These are phyloP conservation scores for Chaenodraco wilsoni DNA, from an alignment of 2,797 vertebrate genomes.

Conservation along the genomic window DNA sequence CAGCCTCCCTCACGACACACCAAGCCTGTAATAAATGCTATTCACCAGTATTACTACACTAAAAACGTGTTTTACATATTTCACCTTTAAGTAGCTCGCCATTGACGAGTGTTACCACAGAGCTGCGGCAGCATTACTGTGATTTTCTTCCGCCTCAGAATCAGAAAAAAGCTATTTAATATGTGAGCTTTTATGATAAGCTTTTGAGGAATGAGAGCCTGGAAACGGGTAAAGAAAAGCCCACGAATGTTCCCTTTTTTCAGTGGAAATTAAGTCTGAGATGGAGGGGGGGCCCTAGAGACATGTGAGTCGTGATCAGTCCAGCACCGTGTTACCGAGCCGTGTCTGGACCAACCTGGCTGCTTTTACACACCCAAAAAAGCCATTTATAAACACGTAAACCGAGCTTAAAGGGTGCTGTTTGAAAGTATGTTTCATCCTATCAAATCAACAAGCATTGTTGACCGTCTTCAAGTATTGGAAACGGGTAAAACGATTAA, in stretches of 20 bases:
- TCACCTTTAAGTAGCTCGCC: not conserved
- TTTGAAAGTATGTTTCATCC: constrained; percentile 37
- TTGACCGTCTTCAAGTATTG: constrained; percentile 44
- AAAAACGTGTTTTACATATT: not conserved
- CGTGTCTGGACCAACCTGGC: constrained; percentile 21
- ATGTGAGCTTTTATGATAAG: not conserved
- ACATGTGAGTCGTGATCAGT: constrained; percentile 77
- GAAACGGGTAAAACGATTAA: constrained; percentile 54
- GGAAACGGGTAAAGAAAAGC: not conserved
- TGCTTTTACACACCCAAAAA: not conserved
- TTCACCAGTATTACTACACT: not conserved
- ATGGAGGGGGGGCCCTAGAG: constrained; percentile 50
- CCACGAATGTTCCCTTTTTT: constrained; percentile 3
- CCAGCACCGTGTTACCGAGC: constrained; percentile 51
- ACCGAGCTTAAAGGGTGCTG: not conserved
- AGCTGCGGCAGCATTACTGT: not conserved
- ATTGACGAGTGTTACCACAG: not conserved
- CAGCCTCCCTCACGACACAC: not conserved
- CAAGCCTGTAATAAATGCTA: not conserved
- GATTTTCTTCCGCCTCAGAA: not conserved
- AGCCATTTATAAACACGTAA: not conserved
- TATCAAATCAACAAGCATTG: constrained; percentile 33
- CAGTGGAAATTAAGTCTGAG: not conserved
- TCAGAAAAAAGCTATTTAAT: not conserved
- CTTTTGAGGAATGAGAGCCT: not conserved